Evolutionary conservation across 2,888 invertebrate species (phyloP), one percentile per base, ranked within the genome.

Genomic region (Tenthredo distinguenda): DNA sequence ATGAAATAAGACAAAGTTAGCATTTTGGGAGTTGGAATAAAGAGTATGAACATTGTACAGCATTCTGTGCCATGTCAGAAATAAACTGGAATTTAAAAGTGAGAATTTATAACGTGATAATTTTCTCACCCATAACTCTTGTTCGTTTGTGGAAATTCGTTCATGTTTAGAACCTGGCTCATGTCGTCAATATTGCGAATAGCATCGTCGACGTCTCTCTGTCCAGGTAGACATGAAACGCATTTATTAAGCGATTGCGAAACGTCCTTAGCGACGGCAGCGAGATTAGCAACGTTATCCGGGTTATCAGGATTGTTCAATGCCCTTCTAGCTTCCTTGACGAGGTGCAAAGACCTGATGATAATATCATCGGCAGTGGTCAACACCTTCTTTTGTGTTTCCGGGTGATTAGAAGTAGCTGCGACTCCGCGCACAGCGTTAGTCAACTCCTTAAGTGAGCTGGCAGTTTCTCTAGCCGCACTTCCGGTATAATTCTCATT

Each of bases 181-280:
- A 97, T 95, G 89, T 97, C 96, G 86, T 96, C 96, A 88, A 99
- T 98, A 89, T 96, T 96, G 87, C 96, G 96, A 89, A 98, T 96
- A 0, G 98, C 98, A 31, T 96, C 96, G 92, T 99, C 99, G n/a
- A 99, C 97, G 92, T 99, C 99, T 84, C 97, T 96, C 93, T 99
- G 98, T 0, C 99, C 98, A 0, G 99, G 99, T 71, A 99, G 95
- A 87, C 98, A 98, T 88, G 97, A 97, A 84, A 99, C 96, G 88
- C 96, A 96, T 88, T 95, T 95, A 89, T 96, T 96, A 83, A 97
- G 93, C 0, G 94, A 94, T 86, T 90, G 92, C 0, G 95, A 95
- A 0, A 98, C 96, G 87, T 96, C 96, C 90, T 96, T 96, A 2
- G 97, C 97, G 0, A 97, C 96, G 87, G 96, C 96, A 18, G 96